Evolutionary conservation across 2,888 invertebrate species (phyloP), one percentile per base, ranked within the genome.

Genomic region (Orthosia cruda): DNA sequence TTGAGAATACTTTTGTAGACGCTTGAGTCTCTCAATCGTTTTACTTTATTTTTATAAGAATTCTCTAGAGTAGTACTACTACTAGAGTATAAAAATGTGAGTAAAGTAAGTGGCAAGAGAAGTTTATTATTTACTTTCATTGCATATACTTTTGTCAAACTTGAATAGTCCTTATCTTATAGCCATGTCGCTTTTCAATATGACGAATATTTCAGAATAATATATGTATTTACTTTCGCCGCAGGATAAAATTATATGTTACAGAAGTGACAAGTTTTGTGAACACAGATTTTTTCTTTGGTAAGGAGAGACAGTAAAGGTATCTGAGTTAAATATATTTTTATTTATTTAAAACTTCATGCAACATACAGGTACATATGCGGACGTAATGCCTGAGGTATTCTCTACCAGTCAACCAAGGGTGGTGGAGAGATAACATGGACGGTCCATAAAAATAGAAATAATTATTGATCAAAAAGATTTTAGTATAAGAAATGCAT

Each of bases 11-110:
- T 66, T 74, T 78, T 69, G 50, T 2, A 9, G 49, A 16, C 11
- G 11, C 20, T 47, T 58, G 5, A 54, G 26, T 65, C 52, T 57
- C 18, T n/a, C 63, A 55, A 74, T 79, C 26, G 67, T 50, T 9
- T 78, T 32, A n/a, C n/a, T 55, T 50, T 80, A 59, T 52, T 57
- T 64, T 61, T 67, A 18, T 20, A 71, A 55, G 52, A 80, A 59
- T 67, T 54, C n/a, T 54, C 52, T 66, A 1, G 57, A 20, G 20
- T 45, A n/a, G n/a, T n/a, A n/a, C n/a, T n/a, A n/a, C n/a, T n/a
- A n/a, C n/a, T n/a, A n/a, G n/a, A n/a, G n/a, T n/a, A n/a, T 18
- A 12, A 45, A 72, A 68, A 26, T 32, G 23, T 49, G 26, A 52
- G 23, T 23, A 26, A 54, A 55, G 54, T 52, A 23, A 55, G 32